Evolutionary conservation across 2,797 vertebrate species (phyloP), one percentile per base, ranked within the genome.

Genomic region (Hoplostethus atlanticus): DNA sequence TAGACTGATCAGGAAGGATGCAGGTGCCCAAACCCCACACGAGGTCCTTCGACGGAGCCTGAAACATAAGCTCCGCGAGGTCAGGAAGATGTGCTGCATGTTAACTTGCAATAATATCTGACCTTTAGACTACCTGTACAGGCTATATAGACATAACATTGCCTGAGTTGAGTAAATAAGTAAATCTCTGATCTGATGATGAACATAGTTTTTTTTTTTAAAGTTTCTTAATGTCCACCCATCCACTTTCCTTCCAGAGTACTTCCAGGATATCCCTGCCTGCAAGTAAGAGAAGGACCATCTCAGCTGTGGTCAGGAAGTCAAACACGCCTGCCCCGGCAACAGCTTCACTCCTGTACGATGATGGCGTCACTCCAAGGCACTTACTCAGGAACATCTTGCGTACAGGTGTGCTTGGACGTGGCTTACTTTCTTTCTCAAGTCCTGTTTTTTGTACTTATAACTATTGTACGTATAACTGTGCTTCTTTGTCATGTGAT

Each of bases 381-480:
- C 80, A 86, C 25, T 67, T 94, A 12, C 89, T 94, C 17, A 84
- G 5, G 80, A 92, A 90, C 55, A 93, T 94, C 51, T 67, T 94
- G 53, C 84, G 15, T 21, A 94, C 92, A 36, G 90, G 91, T 93
- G 21, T 13, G 71, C 51, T 6, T 54, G 58, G 42, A 40, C 16
- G 5, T 2, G 8, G 30, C 15, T 10, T 6, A 4, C 6, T 0
- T 9, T 34, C 47, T 40, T 34, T 51, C 8, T 3, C 28, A 28
- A 25, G 12, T 42, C 9, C 13, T 50, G 12, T 13, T 66, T 30
- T 54, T 54, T 76, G 13, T 8, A 54, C 53, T 53, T 48, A 10
- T 11, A 40, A 9, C 10, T 11, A 3, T 40, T 40, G 8, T 40
- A 8, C 10, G 9, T 47, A 28, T 46, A 46, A 31, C 3, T 12